Evolutionary conservation across 2,888 invertebrate species (phyloP).

Genomic region (Drosophila mimetica): DNA sequence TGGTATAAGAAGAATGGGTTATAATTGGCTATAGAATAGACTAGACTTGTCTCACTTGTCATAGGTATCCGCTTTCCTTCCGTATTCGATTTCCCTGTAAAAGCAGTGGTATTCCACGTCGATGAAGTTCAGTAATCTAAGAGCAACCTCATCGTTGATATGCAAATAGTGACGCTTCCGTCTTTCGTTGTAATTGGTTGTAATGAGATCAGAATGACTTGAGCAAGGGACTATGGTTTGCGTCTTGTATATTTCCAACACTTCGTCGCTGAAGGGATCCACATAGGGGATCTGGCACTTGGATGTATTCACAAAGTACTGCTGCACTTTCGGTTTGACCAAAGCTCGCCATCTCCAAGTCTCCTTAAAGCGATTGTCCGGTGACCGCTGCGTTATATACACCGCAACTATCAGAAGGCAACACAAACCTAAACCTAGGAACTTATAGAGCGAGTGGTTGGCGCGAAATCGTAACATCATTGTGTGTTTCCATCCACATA

Average conservation of each 20-base stretch:
- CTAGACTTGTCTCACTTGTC: constrained; percentile 18
- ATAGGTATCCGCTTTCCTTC: constrained; percentile 5
- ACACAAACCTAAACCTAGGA: background rate
- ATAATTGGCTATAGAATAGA: background rate
- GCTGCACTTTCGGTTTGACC: background rate
- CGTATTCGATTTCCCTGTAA: constrained; percentile 67
- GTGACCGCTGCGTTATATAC: too few species aligned
- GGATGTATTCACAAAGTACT: constrained; percentile 84
- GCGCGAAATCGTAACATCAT: background rate
- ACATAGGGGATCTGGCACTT: constrained; percentile 87
- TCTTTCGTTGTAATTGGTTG: constrained; percentile 23
- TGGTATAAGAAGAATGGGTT: background rate
- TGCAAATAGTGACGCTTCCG: constrained; percentile 35
- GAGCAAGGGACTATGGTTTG: constrained; percentile 85
- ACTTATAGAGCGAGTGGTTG: background rate
- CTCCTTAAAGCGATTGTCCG: too few species aligned
- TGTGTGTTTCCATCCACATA: background rate
- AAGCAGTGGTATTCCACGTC: constrained; percentile 64
- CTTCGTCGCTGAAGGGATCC: constrained; percentile 86
- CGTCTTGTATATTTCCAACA: constrained; percentile 85
- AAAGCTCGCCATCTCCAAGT: too few species aligned
- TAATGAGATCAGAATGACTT: constrained; percentile 47
- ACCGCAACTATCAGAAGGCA: background rate
- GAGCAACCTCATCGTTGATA: constrained; percentile 46
- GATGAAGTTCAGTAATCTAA: constrained; percentile 32